Conservation (phyloP, 64 coral and sea anemone genomes). For the Pocillopora damicornis region DNA sequence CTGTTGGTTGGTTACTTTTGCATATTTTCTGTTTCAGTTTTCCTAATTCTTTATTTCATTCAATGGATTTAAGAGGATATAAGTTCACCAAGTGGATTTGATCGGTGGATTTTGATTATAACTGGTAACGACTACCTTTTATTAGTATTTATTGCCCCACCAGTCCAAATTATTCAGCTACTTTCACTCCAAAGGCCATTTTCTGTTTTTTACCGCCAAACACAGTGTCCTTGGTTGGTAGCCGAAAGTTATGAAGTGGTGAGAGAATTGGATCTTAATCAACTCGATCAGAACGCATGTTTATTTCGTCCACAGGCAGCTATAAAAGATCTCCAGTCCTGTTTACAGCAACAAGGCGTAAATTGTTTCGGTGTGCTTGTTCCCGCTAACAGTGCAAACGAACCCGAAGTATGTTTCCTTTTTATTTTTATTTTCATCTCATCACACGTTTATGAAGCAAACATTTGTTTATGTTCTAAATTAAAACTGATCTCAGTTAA, state of each 20-base stretch:
- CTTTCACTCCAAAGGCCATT: too few relatives aligned
- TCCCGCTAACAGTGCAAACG: neutral
- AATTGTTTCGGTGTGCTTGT: constrained; percentile 43
- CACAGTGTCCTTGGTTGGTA: neutral
- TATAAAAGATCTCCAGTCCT: neutral
- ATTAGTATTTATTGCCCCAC: too few relatives aligned
- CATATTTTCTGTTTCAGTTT: too few relatives aligned
- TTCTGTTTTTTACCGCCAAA: neutral
- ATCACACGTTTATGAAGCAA: neutral
- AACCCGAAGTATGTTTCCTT: constrained; percentile 3
- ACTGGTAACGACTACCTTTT: too few relatives aligned
- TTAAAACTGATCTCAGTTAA: too few relatives aligned
- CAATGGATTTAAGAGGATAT: too few relatives aligned
- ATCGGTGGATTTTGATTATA: too few relatives aligned
- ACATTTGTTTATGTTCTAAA: neutral
- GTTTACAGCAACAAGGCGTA: neutral
- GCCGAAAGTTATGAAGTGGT: neutral
- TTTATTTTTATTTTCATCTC: neutral
- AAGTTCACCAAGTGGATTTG: too few relatives aligned
- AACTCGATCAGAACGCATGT: neutral
- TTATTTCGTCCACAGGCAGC: neutral
- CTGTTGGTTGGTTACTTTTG: too few relatives aligned
- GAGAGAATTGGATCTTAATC: neutral
- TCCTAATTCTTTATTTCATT: too few relatives aligned
- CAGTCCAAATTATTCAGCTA: too few relatives aligned